Evolutionary conservation across 2,113 vertebrate species (phyloP).

Genomic region (Himantopus leucocephalus): DNA sequence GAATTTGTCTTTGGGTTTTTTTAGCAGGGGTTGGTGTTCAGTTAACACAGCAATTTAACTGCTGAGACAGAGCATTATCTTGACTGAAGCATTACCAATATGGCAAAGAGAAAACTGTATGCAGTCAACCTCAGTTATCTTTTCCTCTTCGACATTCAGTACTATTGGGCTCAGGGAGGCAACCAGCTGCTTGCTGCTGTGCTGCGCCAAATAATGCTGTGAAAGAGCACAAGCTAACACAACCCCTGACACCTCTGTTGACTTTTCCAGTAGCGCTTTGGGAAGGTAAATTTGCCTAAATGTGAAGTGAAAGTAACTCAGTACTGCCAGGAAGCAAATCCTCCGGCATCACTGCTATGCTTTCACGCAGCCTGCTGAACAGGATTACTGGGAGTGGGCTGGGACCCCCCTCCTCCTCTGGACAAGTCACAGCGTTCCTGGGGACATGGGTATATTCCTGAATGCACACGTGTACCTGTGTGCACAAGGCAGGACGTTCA

Average conservation of each 20-base stretch:
- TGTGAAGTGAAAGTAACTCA: neutral
- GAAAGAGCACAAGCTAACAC: neutral
- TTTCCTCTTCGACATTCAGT: neutral
- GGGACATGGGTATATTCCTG: neutral
- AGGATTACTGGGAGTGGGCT: neutral
- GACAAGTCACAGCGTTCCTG: neutral
- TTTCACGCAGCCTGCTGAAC: neutral
- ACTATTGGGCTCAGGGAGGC: neutral
- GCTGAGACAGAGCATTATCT: neutral
- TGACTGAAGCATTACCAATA: neutral
- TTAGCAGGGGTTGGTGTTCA: neutral
- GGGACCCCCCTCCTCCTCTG: neutral
- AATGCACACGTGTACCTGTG: neutral
- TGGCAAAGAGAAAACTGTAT: neutral
- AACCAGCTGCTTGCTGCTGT: neutral
- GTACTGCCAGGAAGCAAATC: neutral
- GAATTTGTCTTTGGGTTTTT: neutral
- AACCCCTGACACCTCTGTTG: neutral
- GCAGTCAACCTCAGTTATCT: neutral
- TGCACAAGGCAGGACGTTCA: neutral
- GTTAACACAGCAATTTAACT: neutral
- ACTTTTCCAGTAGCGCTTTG: slow-evolving; percentile 9
- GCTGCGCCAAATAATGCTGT: neutral
- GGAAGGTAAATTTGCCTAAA: neutral
- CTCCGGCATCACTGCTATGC: neutral